Evolutionary conservation across 1,140 invertebrate species (phyloP), one percentile per base, ranked within the genome.

Genomic region (Ceratina calcarata): DNA sequence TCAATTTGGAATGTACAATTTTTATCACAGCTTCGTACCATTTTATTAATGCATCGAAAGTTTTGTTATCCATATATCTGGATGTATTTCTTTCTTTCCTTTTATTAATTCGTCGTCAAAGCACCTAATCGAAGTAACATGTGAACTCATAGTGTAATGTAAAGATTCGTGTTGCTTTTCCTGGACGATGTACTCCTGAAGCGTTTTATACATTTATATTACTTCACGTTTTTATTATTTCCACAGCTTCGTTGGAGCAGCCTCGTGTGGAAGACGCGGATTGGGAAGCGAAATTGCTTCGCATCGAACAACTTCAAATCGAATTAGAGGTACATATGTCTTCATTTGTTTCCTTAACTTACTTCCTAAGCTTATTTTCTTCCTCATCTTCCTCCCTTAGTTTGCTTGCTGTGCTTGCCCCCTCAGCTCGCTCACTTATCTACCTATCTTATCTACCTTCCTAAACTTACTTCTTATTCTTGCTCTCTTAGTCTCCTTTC

Each of bases 301-400:
- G 92, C 37, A 92, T 94, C 61, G 91, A 95, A 86, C 94, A 95
- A 87, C 90, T 95, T 27, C 93, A 94, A 83, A 95, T 95, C 45
- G 94, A 95, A 87, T 93, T 95, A 86, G 94, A 95, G 93, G 94
- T 95, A 91, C 84, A 81, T 67, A 79, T 58, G 32, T 32, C 4
- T 2, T 57, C n/a, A n/a, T 4, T 57, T 57, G 16, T 57, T 45
- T 10, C 37, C 37, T 8, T 45, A 10, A 45, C 8, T 45, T 45
- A 6, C 37, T 0, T 45, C 37, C 37, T 45, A 3, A 7, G 0
- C 10, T 45, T 10, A 10, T 10, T 45, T 45, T 6, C 37, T 45
- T 8, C 37, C 37, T 45, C 27, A 32, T 32, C 27, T 32, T 32
- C 2, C 27, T 32, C 27, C 27, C 1, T 32, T 4, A 32, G 27